phyloP scores from a whole-genome alignment of 2,797 vertebrate species.

The Pyrocephalus nanus region DNA sequence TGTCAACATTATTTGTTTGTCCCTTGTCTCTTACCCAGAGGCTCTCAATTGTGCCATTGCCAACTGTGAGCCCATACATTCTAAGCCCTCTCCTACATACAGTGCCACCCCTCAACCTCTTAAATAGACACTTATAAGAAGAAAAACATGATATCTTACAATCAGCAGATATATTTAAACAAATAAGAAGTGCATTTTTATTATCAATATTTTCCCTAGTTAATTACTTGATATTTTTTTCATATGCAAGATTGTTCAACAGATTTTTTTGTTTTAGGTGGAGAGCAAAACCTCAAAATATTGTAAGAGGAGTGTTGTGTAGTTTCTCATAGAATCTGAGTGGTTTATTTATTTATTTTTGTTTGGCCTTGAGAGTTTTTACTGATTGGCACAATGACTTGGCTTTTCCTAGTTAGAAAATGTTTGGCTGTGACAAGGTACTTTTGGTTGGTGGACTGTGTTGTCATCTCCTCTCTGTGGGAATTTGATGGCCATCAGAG shows the following conservation, averaged over 20 bases:
- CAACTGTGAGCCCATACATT: neutral
- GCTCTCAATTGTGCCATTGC: neutral
- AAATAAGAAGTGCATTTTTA: neutral
- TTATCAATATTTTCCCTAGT: neutral
- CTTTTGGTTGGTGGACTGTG: neutral
- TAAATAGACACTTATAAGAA: neutral
- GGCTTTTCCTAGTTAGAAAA: neutral
- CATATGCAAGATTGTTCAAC: neutral
- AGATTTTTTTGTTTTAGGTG: neutral
- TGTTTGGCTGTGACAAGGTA: neutral
- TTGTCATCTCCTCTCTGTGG: neutral
- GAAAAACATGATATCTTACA: neutral
- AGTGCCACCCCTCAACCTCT: neutral
- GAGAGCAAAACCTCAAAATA: neutral
- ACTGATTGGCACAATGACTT: neutral
- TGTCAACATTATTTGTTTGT: neutral
- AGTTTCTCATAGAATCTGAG: neutral
- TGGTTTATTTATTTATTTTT: neutral
- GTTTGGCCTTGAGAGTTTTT: neutral
- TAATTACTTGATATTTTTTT: neutral
- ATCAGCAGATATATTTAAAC: neutral
- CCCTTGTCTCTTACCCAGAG: neutral
- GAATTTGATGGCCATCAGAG: neutral
- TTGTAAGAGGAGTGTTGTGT: neutral
- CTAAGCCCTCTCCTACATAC: neutral